Conservation (phyloP, 2,888 invertebrate species). For the Deilephila elpenor region DNA sequence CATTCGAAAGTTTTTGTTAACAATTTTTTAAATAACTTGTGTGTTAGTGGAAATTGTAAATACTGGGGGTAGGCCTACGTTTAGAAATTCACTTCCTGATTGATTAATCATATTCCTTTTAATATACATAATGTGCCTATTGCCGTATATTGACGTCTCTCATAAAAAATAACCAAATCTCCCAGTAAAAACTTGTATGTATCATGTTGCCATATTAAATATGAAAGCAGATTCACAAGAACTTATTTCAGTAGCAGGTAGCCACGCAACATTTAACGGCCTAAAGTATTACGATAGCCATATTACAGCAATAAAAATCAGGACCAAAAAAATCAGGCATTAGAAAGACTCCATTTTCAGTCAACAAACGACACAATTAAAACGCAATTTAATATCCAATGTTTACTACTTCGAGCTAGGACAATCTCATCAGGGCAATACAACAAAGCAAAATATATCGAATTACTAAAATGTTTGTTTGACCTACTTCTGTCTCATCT, state of each 20-base stretch:
- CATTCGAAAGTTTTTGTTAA: not conserved
- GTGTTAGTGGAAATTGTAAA: no score
- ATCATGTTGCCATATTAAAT: not conserved
- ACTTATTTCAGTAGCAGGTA: not conserved
- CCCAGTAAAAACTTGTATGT: no score
- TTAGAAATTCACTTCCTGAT: no score
- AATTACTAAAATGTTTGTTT: not conserved
- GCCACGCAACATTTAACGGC: not conserved
- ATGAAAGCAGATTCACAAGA: not conserved
- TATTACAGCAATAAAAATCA: not conserved
- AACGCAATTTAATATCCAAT: slow-evolving; percentile 4
- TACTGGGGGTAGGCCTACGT: no score
- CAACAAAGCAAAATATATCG: slow-evolving; percentile 1
- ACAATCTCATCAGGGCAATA: not conserved
- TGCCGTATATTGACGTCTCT: no score
- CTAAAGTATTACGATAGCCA: not conserved
- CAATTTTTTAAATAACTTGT: not conserved
- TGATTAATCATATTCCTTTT: no score
- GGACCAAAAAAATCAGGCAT: not conserved
- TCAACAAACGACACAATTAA: not conserved
- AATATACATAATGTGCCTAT: no score
- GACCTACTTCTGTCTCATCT: not conserved
- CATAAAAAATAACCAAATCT: no score
- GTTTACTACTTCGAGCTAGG: not conserved
- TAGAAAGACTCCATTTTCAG: not conserved